These are phyloP conservation scores for Patella vulgata DNA, from an alignment of 1,140 invertebrate genomes.

Conservation along the genomic window DNA sequence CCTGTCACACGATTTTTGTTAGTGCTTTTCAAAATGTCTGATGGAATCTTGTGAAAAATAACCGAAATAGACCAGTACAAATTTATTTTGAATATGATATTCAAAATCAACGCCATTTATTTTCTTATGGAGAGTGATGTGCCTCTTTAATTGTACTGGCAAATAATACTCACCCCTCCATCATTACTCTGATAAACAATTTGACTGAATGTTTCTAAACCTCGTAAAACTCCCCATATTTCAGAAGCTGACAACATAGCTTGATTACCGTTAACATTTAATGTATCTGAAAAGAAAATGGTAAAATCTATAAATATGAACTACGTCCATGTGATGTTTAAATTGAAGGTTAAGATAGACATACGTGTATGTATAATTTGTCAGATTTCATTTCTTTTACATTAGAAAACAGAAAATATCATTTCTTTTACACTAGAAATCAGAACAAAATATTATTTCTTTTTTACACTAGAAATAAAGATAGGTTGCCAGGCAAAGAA, in stretches of 20 bases:
- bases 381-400: not conserved
- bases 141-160: too few relatives aligned
- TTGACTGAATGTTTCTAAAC: slow-evolving; percentile 67
- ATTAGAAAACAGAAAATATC: slow-evolving; percentile 6
- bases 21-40: too few relatives aligned
- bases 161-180: slow-evolving; percentile 42
- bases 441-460: not conserved
- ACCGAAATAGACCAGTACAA: too few relatives aligned
- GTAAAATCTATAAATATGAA: not conserved
- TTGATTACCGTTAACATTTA: slow-evolving; percentile 22
- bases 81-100: too few relatives aligned
- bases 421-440: not conserved
- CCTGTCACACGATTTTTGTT: too few relatives aligned
- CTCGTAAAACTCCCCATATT: slow-evolving; percentile 65
- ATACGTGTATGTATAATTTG: not conserved
- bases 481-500: too few relatives aligned
- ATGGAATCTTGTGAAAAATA: too few relatives aligned
- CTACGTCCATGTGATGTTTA: not conserved
- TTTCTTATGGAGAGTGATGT: too few relatives aligned
- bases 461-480: too few relatives aligned
- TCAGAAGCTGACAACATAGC: slow-evolving; percentile 48
- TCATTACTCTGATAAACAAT: slow-evolving; percentile 45
- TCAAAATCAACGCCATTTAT: too few relatives aligned
- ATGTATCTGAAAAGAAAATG: slow-evolving; percentile 34
- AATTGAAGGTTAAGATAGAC: not conserved